Conservation (phyloP, 2,888 invertebrate species). For the Agrenia bidenticulata region DNA sequence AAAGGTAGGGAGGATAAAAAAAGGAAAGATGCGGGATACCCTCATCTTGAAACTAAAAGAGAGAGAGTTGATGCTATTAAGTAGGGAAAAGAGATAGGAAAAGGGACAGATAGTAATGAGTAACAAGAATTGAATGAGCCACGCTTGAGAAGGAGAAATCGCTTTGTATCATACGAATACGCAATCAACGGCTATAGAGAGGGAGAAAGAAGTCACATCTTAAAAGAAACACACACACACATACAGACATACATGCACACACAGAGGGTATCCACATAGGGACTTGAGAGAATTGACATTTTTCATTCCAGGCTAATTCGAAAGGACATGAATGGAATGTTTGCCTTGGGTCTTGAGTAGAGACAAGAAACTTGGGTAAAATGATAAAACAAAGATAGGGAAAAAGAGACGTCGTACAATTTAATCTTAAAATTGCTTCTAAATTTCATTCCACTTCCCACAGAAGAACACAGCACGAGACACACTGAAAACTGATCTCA, state of each 20-base stretch:
- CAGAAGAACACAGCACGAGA: conserved; percentile 4
- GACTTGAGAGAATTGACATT: conserved; percentile 40
- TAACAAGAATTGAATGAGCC: conserved; percentile 16
- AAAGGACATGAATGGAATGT: conserved; percentile 37
- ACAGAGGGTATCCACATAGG: neutral
- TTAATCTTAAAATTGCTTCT: conserved; percentile 50
- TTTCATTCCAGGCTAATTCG: conserved; percentile 48
- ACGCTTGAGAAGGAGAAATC: conserved; percentile 13
- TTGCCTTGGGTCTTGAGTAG: conserved; percentile 20
- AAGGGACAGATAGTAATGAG: conserved; percentile 6
- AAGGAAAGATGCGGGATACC: neutral
- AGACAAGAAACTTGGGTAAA: conserved; percentile 25
- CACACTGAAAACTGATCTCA: conserved; percentile 1
- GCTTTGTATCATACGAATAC: conserved; percentile 7
- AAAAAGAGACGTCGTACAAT: conserved; percentile 38
- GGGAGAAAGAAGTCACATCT: conserved; percentile 5
- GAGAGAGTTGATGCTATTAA: neutral
- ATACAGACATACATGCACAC: neutral
- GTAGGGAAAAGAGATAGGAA: conserved; percentile 9
- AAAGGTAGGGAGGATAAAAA: too few species aligned
- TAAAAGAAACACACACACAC: conserved; percentile 11
- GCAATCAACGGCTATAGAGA: conserved; percentile 7
- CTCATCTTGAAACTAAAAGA: conserved; percentile 4
- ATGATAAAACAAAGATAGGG: conserved; percentile 32
- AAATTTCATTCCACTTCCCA: conserved; percentile 32